Evolutionary conservation across 1,140 invertebrate genomes (phyloP), one percentile per base, ranked within the genome.

Genomic region (Meteorus sp.): DNA sequence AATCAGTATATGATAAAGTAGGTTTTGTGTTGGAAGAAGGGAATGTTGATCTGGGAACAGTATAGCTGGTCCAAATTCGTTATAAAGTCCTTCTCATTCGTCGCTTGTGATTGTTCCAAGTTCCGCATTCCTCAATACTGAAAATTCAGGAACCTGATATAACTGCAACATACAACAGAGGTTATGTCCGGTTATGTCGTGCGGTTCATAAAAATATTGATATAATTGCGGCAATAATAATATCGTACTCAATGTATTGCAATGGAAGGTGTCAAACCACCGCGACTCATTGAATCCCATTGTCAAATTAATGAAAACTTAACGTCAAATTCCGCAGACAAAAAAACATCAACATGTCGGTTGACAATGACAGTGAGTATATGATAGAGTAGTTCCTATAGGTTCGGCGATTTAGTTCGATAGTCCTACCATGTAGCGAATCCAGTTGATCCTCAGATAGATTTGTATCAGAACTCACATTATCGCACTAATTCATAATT

Each of bases 221-320:
- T n/a, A n/a, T n/a, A n/a, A n/a, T n/a, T n/a, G n/a, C n/a, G n/a
- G n/a, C n/a, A n/a, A n/a, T n/a, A n/a, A n/a, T n/a, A 11, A 33
- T 33, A 33, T 33, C 29, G 6, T 7, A 33, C 29, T 33, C 6
- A 33, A 33, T 15, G 11, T 35, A 52, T 2, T 13, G 43, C 9
- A 33, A 63, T 59, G 62, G 56, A 47, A 31, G 31, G 44, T 13
- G 13, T 63, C 25, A 54, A 41, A 44, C 62, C 62, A 37, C 13
- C 62, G 13, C 43, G 55, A 55, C 55, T 63, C 0, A 57, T 63
- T 9, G 54, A 53, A 27, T 52, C 58, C 3, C 51, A 54, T 20
- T 63, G 62, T 39, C 51, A 44, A 20, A 60, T 63, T 7, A 60
- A 63, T 27, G 62, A 63, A 27, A 59, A 55, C 47, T 29, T 60